These are phyloP conservation scores for Gadus chalcogrammus DNA, from an alignment of 2,113 vertebrate genomes.

Conservation along the genomic window DNA sequence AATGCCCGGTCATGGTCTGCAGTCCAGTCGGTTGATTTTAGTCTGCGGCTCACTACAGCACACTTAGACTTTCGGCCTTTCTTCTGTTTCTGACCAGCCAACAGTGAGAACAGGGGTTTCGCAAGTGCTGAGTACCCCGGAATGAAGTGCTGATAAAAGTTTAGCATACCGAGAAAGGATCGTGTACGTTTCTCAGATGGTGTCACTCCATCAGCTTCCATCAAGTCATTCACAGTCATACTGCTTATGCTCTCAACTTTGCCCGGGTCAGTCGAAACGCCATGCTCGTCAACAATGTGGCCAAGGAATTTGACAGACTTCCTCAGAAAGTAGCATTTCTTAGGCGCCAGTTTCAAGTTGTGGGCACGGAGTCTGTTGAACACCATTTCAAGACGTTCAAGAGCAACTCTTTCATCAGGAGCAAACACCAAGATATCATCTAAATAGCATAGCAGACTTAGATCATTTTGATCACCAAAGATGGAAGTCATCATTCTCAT, in stretches of 20 bases:
- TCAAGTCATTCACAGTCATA: conserved; percentile 5
- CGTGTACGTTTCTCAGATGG: conserved; percentile 12
- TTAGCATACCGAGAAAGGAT: conserved; percentile 23
- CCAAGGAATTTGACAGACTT: conserved; percentile 2
- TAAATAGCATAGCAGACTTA: not conserved
- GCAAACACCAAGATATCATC: conserved; percentile 1
- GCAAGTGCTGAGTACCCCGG: conserved; percentile 1
- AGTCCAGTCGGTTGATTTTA: conserved; percentile 37
- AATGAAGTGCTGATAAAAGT: conserved; percentile 17
- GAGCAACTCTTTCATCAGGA: not conserved
- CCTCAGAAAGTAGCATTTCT: not conserved
- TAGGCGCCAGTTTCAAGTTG: not conserved
- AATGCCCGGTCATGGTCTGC: conserved; percentile 23
- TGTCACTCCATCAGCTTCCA: conserved; percentile 9
- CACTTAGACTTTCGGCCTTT: not conserved
- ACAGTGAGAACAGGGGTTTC: conserved; percentile 13
- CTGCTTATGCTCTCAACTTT: conserved; percentile 9
- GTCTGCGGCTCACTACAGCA: conserved; percentile 9
- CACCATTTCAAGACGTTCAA: not conserved
- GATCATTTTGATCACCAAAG: not conserved
- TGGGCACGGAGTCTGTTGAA: not conserved
- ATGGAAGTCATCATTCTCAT: conserved; percentile 15
- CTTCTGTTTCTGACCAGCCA: not conserved
- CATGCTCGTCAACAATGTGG: not conserved
- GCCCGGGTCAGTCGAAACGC: conserved; percentile 9